Evolutionary conservation across 2,888 invertebrate genomes (phyloP).

Genomic region (Leptopilina myrica): DNA sequence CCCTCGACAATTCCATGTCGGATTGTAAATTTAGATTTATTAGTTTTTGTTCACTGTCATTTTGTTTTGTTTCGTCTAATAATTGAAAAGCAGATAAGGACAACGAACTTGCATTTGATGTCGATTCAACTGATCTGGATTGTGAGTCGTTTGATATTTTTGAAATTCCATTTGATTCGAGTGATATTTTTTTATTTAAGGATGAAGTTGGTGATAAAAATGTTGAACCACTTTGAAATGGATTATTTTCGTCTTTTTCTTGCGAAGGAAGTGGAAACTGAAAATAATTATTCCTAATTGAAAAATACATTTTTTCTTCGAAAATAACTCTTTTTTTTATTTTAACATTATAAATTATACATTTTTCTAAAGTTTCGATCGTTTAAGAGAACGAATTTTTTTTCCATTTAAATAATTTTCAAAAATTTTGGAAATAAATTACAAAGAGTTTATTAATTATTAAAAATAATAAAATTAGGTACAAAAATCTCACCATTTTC

Average conservation of each 20-base stretch:
- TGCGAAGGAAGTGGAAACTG: neutral
- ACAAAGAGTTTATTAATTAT: neutral
- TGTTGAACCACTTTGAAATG: neutral
- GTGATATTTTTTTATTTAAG: neutral
- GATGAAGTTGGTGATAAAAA: neutral
- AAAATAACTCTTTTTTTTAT: no score
- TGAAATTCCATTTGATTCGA: neutral
- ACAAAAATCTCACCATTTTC: no score
- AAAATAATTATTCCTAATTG: neutral
- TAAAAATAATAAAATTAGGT: neutral
- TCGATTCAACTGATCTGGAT: conserved; percentile 3
- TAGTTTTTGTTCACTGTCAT: neutral
- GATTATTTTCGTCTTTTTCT: neutral
- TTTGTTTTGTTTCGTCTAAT: neutral
- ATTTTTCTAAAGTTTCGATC: no score
- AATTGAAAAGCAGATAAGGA: neutral
- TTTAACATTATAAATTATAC: no score
- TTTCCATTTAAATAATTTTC: no score
- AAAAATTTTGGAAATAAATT: no score
- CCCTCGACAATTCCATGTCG: neutral
- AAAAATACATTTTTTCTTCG: neutral
- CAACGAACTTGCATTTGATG: neutral
- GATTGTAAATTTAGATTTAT: neutral
- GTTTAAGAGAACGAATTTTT: no score
- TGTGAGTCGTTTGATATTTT: neutral